Percentiles rank a stretch among this genome's conserved stretches.
Evolutionary conservation across 2,113 vertebrate species (phyloP).

Genomic region (Corapipo altera): DNA sequence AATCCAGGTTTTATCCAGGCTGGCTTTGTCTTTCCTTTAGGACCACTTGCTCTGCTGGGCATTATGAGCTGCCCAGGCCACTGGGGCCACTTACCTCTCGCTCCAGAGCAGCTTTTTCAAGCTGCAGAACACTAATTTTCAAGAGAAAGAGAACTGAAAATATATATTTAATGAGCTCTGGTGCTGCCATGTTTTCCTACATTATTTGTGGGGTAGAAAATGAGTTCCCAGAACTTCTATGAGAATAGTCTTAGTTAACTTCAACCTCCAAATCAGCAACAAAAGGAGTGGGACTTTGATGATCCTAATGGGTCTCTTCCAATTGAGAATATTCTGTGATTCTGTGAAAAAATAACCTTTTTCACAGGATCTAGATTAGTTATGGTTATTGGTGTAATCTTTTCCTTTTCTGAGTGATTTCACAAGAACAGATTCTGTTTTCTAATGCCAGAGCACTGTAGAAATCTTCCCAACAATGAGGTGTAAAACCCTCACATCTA

Average conservation of each 20-base stretch:
- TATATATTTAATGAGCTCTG: background rate
- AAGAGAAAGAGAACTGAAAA: background rate
- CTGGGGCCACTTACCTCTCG: background rate
- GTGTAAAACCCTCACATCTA: background rate
- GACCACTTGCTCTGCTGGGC: background rate
- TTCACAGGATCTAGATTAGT: background rate
- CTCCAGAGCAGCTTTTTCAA: background rate
- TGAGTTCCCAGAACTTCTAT: background rate
- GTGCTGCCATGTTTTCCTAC: background rate
- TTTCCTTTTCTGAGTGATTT: background rate
- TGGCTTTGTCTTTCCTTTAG: background rate
- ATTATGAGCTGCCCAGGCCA: background rate
- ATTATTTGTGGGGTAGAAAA: background rate
- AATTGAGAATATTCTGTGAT: background rate
- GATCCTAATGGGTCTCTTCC: background rate
- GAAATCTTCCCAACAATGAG: background rate
- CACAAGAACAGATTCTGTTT: background rate
- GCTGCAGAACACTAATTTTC: background rate
- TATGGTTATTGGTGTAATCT: background rate
- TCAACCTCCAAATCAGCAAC: background rate
- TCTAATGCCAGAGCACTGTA: background rate
- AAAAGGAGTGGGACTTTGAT: background rate
- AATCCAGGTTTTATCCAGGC: background rate
- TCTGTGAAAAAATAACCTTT: background rate
- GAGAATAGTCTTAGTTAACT: background rate